Conservation (phyloP, 2,113 vertebrate genomes). For the Trogon surrucura region DNA sequence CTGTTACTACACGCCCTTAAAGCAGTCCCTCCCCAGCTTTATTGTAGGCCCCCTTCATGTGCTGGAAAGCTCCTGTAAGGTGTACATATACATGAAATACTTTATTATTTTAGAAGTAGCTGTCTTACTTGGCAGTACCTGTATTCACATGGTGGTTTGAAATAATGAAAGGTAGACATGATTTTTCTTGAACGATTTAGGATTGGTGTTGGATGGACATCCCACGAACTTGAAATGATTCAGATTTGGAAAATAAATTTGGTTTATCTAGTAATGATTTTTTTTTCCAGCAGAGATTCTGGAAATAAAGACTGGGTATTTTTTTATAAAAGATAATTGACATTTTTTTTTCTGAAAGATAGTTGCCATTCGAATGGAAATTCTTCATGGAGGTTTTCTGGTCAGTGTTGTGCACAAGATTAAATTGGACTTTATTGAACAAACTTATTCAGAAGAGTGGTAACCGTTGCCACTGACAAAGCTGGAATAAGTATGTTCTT, state of each 20-base stretch:
- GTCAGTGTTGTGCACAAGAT: not conserved
- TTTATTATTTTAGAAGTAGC: too few species aligned
- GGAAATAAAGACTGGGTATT: not conserved
- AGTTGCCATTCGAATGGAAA: not conserved
- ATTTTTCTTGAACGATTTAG: not conserved
- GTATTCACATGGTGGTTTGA: not conserved
- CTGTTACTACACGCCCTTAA: too few species aligned
- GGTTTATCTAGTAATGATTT: not conserved
- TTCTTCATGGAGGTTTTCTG: not conserved
- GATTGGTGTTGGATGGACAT: not conserved
- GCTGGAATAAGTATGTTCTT: rapidly evolving
- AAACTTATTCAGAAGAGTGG: not conserved
- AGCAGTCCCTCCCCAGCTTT: too few species aligned
- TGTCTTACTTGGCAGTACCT: not conserved
- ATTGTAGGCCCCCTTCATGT: too few species aligned
- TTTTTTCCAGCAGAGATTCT: too few species aligned
- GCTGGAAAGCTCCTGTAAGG: too few species aligned
- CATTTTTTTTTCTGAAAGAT: not conserved
- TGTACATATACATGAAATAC: too few species aligned
- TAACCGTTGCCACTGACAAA: rapidly evolving
- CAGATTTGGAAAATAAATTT: not conserved
- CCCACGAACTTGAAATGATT: not conserved
- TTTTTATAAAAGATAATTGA: not conserved
- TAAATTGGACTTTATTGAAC: not conserved
- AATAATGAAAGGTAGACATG: not conserved